phyloP scores from a whole-genome alignment of 2,113 vertebrate genomes.

The Pelusios castaneus region DNA sequence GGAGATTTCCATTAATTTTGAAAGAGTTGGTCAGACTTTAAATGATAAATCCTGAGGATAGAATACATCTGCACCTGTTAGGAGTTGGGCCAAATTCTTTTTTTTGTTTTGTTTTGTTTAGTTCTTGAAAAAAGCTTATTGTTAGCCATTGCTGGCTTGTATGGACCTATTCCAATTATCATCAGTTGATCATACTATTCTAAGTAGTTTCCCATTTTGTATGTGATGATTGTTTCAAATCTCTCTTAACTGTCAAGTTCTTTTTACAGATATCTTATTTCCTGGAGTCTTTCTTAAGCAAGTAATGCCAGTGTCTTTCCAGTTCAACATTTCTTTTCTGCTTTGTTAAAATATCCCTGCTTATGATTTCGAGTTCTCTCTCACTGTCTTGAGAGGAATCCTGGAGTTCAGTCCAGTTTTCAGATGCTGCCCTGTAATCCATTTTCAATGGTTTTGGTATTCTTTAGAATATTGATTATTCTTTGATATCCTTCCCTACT shows the following conservation, averaged over 20 bases:
- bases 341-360: not conserved
- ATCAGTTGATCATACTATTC: not conserved
- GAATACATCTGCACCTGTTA: too few relatives aligned
- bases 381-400: not conserved
- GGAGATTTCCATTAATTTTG: not conserved
- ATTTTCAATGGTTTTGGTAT: not conserved
- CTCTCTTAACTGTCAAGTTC: not conserved
- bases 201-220: constrained; percentile 9
- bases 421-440: not conserved
- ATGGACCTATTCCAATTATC: not conserved
- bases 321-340: not conserved
- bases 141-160: not conserved
- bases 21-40: not conserved
- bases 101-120: too few relatives aligned
- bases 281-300: not conserved
- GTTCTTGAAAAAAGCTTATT: not conserved
- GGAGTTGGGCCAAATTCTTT: not conserved
- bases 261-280: not conserved
- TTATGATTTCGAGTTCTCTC: not conserved
- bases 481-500: not conserved
- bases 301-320: not conserved
- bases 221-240: not conserved
- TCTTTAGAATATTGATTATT: not conserved
- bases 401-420: not conserved
- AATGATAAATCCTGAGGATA: not conserved